These are phyloP conservation scores for Brachypalpus laphriformis DNA, from an alignment of 2,888 invertebrate genomes.

Conservation along the genomic window DNA sequence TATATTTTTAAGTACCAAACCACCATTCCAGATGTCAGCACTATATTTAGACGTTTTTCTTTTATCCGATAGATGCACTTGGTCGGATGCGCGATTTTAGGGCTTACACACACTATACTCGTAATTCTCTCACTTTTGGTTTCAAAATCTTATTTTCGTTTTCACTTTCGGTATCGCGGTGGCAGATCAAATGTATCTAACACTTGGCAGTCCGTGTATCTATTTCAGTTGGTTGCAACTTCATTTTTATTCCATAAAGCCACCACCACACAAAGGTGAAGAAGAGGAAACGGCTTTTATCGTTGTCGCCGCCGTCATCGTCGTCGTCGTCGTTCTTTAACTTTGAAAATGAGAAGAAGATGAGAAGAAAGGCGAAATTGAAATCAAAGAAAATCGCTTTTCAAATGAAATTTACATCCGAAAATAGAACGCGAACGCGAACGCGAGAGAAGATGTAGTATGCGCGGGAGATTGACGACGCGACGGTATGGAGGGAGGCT, in stretches of 20 bases:
- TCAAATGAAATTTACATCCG: constrained; percentile 70
- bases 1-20: constrained; percentile 56
- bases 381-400: constrained; percentile 70
- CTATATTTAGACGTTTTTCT: constrained; percentile 62
- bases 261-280: constrained; percentile 34
- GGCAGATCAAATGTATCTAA: constrained; percentile 7
- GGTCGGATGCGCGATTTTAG: constrained; percentile 64
- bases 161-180: constrained; percentile 58
- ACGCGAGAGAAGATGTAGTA: constrained; percentile 14
- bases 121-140: not conserved
- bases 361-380: constrained; percentile 11
- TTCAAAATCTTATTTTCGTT: constrained; percentile 10
- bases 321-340: constrained; percentile 13
- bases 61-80: constrained; percentile 53
- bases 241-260: not conserved
- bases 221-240: constrained; percentile 47
- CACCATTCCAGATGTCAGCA: constrained; percentile 69
- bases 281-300: constrained; percentile 29
- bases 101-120: not conserved
- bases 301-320: constrained; percentile 39
- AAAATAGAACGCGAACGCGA: constrained; percentile 72
- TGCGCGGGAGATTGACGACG: constrained; percentile 44
- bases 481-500: constrained; percentile 5
- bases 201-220: constrained; percentile 10
- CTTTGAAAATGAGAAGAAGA: constrained; percentile 53